phyloP scores from a whole-genome alignment of 2,797 vertebrate genomes.

The Mionectes olivaceus region DNA sequence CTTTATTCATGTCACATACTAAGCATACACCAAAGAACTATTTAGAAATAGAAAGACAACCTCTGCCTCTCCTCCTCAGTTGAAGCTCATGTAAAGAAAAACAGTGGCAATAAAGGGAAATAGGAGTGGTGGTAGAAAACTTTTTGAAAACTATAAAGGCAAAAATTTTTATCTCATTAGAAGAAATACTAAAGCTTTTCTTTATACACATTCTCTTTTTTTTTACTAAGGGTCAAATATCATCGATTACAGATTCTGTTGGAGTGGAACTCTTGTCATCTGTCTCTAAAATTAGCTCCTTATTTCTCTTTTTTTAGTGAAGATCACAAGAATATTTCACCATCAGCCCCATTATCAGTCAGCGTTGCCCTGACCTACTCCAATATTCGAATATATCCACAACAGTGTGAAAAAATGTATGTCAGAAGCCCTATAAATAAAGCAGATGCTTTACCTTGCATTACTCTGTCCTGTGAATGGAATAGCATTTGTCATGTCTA shows the following conservation, averaged over 20 bases:
- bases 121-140: neutral
- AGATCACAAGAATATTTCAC: neutral
- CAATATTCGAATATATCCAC: neutral
- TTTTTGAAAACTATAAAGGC: constrained; percentile 33
- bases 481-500: neutral
- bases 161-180: constrained; percentile 24
- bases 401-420: neutral
- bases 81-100: constrained; percentile 5
- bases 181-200: neutral
- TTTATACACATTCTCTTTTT: neutral
- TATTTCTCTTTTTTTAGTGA: constrained; percentile 1
- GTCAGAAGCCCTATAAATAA: neutral
- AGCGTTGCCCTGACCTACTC: neutral
- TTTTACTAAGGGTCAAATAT: neutral
- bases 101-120: constrained; percentile 5
- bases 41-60: constrained; percentile 10
- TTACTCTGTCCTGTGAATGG: neutral
- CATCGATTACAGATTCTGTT: neutral
- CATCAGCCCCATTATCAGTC: neutral
- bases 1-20: constrained; percentile 76
- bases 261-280: neutral
- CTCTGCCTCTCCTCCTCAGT: neutral
- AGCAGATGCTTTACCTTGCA: neutral
- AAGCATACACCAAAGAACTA: constrained; percentile 70
- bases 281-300: constrained; percentile 9